Evolutionary conservation across 2,113 vertebrate species (phyloP), one percentile per base, ranked within the genome.

Genomic region (Odobenus rosmarus): DNA sequence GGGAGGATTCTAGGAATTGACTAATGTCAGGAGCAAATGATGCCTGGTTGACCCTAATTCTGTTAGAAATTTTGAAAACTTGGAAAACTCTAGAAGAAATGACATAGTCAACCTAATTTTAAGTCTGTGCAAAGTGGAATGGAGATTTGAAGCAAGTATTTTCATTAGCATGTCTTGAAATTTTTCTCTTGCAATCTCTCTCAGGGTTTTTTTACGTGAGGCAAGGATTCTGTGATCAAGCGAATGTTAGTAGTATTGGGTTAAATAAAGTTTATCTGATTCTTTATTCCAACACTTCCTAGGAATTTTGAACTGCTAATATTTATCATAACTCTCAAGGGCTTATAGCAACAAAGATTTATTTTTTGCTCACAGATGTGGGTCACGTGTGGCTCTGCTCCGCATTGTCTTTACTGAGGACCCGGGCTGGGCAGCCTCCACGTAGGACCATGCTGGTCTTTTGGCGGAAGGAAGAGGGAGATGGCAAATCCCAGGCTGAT

Each of bases 1-100:
- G 23, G 19, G 15, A 24, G 33, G 7, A 51, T 71, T 79, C 72
- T 76, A 81, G 42, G 31, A 89, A 55, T 76, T 80, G 42, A 62
- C 24, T 72, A 57, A 46, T 91, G 46, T 57, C 57, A 77, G 81
- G 85, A 53, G 36, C 4, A 53, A 79, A 72, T 80, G 39, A 53
- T 15, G 88, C n/a, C 69, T 33, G 3, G 7, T 53, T 67, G 39
- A 42, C n/a, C 49, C 51, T 31, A 53, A 19, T 69, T 92, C 69
- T 85, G 5, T 87, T 84, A 91, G 71, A 86, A 26, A 81, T 55
- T 93, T 95, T 94, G 72, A 93, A 82, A 83, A 84, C 24, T 80
- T 85, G n/a, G 79, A 84, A 79, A 39, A 79, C 33, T 26, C 64
- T 49, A 18, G n/a, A 95, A 93, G 49, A 76, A 95, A 76, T 74